These are phyloP conservation scores for Linurgus olivaceus DNA, from an alignment of 2,797 vertebrate species.

Conservation along the genomic window DNA sequence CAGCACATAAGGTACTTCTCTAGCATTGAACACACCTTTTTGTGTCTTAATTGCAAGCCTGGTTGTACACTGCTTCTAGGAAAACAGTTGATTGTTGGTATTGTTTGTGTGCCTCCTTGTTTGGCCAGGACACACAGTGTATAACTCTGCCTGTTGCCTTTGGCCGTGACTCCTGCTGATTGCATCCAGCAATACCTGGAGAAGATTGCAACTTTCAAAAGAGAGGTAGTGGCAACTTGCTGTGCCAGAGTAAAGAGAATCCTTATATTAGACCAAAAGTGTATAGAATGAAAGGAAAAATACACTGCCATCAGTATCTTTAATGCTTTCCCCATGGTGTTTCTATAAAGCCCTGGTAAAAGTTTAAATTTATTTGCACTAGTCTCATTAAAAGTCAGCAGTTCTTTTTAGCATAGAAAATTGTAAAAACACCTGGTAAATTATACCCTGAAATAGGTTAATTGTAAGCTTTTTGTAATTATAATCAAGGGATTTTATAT, in stretches of 20 bases:
- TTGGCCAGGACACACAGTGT: background rate
- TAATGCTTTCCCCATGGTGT: background rate
- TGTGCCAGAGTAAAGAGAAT: background rate
- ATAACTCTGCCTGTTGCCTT: background rate
- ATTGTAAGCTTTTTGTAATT: conserved; percentile 21
- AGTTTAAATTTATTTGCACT: background rate
- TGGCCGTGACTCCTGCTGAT: background rate
- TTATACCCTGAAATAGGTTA: background rate
- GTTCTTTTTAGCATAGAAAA: background rate
- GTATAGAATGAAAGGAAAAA: background rate
- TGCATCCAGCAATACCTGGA: background rate
- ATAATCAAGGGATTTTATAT: background rate
- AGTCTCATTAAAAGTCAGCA: background rate
- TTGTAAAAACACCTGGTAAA: background rate
- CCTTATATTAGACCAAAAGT: background rate
- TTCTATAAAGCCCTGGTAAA: background rate
- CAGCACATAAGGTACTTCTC: background rate
- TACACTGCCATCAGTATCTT: background rate
- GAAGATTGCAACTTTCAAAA: background rate
- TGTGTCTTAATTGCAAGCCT: background rate
- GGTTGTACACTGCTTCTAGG: background rate
- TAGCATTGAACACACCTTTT: background rate
- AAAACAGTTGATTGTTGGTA: background rate
- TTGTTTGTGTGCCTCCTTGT: background rate
- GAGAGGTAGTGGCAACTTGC: background rate